Base-by-base conservation (phyloP, 23 tunicate species). In the Clavelina lepadiformis region DNA sequence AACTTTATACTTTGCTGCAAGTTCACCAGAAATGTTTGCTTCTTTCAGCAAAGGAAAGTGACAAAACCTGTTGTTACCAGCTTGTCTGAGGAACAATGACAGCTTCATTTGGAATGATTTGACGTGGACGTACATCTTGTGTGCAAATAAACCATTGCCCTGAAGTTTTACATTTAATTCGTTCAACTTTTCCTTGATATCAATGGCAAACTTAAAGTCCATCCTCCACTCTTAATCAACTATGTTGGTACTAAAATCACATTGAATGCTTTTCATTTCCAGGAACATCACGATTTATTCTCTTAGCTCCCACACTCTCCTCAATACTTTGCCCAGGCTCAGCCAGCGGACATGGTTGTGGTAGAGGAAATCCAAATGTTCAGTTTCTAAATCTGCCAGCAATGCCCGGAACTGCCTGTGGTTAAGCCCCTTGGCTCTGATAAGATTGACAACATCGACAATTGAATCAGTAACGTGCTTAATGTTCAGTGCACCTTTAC, bases 281-380 rank as follows among this genome's bases (percentile, higher is more conserved):
- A 36, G 31, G 70, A 64, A 64, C 70, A 64, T 64, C 70, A 64
- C 70, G 58, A 64, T 64, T 64, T 64, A 55, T 49, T 26, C 46
- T 49, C 34, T 63, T 3, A 74, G 71, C 11, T 62, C 61, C 61
- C 70, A 49, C 31, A 51, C 61, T 32, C 71, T 74, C 32, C 61
- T 32, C 67, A 60, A 60, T 29, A 29, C 67, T 32, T 74, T 74
- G 5, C 80, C 80, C 49, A 74, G 32, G 71, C 71, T 74, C 32
- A 74, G 34, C 80, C 80, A 74, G 60, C 80, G 71, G 61, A 74
- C 55, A 38, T 27, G 23, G 23, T n/a, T 72, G 55, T 72, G 77
- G 67, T 72, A 72, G 35, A 58, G 35, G n/a, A 77, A 74, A 77
- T 67, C 82, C 22, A 22, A 23, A 36, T 67, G 66, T 20, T 67